phyloP scores from a whole-genome alignment of 2,888 invertebrate genomes.

The Taenaris catops region DNA sequence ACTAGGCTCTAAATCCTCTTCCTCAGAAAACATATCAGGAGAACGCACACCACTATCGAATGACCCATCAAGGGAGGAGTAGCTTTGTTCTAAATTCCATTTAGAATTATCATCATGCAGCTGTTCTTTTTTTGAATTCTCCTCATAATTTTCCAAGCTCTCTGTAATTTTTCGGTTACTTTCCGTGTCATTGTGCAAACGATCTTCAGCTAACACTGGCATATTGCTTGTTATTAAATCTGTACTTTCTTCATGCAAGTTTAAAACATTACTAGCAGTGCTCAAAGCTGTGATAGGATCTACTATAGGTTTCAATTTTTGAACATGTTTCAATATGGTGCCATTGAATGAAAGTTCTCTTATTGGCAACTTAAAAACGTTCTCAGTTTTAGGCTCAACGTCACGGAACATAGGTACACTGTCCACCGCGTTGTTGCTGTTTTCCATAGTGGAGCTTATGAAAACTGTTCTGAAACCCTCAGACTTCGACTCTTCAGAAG shows the following conservation, averaged over 20 bases:
- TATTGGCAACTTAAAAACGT: conserved; percentile 66
- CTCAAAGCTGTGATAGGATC: conserved; percentile 62
- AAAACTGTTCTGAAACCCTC: conserved; percentile 54
- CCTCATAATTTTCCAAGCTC: conserved; percentile 50
- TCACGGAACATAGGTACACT: conserved; percentile 61
- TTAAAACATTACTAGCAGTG: conserved; percentile 37
- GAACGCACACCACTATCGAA: conserved; percentile 75
- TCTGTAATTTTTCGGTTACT: conserved; percentile 36
- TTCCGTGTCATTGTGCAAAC: conserved; percentile 14
- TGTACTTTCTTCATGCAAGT: conserved; percentile 36
- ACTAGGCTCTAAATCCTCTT: conserved; percentile 44
- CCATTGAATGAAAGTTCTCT: conserved; percentile 71
- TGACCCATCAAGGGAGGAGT: conserved; percentile 63
- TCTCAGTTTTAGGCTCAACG: conserved; percentile 49
- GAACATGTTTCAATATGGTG: conserved; percentile 62
- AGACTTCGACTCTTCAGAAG: conserved; percentile 59
- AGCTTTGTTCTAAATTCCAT: conserved; percentile 63
- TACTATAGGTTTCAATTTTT: conserved; percentile 66
- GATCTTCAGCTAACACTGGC: conserved; percentile 6
- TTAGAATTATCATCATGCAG: conserved; percentile 40
- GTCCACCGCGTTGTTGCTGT: conserved; percentile 74
- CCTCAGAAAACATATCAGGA: conserved; percentile 85
- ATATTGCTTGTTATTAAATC: conserved; percentile 17
- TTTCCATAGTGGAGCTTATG: conserved; percentile 74
- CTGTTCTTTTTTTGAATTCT: conserved; percentile 36